Base-by-base conservation (phyloP, 2,797 vertebrate genomes). In the Emys orbicularis region DNA sequence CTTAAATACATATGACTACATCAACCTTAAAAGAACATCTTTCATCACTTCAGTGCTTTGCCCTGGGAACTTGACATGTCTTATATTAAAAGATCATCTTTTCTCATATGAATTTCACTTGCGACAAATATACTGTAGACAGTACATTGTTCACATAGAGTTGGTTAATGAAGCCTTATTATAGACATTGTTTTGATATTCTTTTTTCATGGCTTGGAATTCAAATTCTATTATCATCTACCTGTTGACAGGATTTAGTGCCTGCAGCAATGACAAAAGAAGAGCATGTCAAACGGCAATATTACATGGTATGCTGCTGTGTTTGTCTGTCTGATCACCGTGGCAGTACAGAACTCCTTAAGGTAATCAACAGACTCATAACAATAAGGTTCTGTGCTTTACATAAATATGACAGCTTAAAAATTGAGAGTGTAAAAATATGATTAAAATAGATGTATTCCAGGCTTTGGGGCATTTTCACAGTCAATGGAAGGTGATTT, bases 161-260 rank as follows among this genome's bases (percentile, higher is more conserved):
- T 86, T 89, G 44, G 37, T 83, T 93, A 94, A 79, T 59, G 11
- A 94, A 93, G 12, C 1, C 27, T 87, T 92, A 83, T 74, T 92
- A 81, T 79, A 89, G n/a, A 76, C 50, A 90, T 77, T 90, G 2
- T 81, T 90, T 90, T 93, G 23, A 68, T 57, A 6, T 4, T 95
- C 15, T 54, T 57, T 93, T 96, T 90, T 88, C 31, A 84, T 72
- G 10, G 54, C 19, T 93, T 96, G 57, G 95, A 95, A 95, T 97
- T 94, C 21, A 89, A 29, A 91, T 91, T 94, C 2, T 72, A 47
- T 89, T 96, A 77, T 92, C 25, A 23, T 96, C 44, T 80, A 79
- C 56, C 9, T 9, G 57, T 83, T 84, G 82, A 92, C 54, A 92
- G 34, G 87, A 88, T 88, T 83, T 16, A 12, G 29, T 83, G 84